Evolutionary conservation across 2,797 vertebrate species (phyloP).

Genomic region (Nasua narica): DNA sequence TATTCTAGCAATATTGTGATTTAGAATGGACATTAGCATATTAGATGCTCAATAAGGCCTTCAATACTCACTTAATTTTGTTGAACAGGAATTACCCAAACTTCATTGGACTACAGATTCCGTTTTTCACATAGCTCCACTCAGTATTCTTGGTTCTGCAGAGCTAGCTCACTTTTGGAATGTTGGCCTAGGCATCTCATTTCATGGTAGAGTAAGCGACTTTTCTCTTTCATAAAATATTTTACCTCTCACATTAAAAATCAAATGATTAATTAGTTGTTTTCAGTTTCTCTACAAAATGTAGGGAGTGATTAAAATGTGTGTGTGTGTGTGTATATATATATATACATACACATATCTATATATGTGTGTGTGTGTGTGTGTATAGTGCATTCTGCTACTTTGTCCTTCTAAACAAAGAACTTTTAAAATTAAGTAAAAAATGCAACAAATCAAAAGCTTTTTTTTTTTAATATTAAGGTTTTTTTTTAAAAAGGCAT

Average conservation of each 20-base stretch:
- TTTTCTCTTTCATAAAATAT: not conserved
- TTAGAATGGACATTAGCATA: not conserved
- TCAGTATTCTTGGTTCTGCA: not conserved
- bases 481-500: not conserved
- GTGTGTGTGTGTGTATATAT: no score
- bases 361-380: no score
- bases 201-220: not conserved
- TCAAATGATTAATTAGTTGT: not conserved
- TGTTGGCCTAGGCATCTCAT: not conserved
- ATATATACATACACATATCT: no score
- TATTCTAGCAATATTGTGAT: not conserved
- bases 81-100: not conserved
- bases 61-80: not conserved
- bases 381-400: not conserved
- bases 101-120: not conserved
- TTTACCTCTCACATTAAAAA: not conserved
- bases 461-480: not conserved
- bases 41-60: not conserved
- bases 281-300: conserved; percentile 35
- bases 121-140: not conserved
- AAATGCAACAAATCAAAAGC: not conserved
- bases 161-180: not conserved
- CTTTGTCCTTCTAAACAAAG: not conserved
- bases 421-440: conserved; percentile 17
- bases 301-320: not conserved